These are phyloP conservation scores for Herpetotheres cachinnans DNA, from an alignment of 2,113 vertebrate genomes.

Conservation along the genomic window DNA sequence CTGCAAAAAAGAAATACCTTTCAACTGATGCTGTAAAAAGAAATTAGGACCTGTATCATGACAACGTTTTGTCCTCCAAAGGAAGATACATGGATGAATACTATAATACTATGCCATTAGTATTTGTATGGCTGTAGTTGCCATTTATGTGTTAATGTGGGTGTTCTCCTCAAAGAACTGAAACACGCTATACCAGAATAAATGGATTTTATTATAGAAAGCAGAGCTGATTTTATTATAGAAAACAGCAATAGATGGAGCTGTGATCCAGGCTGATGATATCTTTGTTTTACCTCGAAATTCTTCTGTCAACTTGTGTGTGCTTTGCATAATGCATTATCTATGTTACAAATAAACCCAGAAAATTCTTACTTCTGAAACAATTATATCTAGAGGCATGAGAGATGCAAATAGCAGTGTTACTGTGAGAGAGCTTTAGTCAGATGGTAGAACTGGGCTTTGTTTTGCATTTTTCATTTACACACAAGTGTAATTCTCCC, in stretches of 20 bases:
- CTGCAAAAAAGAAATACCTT: background rate
- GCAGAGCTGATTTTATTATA: background rate
- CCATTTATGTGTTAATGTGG: background rate
- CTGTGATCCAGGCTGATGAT: background rate
- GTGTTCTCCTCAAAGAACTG: background rate
- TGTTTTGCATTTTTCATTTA: background rate
- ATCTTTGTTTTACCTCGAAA: background rate
- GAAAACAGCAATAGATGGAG: background rate
- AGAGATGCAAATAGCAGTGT: background rate
- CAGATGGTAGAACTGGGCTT: background rate
- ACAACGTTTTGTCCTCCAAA: background rate
- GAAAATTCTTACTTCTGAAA: background rate
- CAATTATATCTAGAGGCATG: background rate
- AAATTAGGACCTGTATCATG: background rate
- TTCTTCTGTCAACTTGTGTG: background rate
- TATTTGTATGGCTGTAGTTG: background rate
- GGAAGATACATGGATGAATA: background rate
- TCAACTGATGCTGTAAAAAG: background rate
- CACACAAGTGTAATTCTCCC: background rate
- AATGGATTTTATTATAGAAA: background rate
- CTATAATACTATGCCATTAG: background rate
- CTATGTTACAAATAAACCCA: background rate
- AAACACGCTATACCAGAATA: background rate
- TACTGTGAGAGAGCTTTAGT: background rate
- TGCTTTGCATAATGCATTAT: background rate